phyloP scores from a whole-genome alignment of 2,797 vertebrate genomes.

The Xiphorhynchus erythropygius region DNA sequence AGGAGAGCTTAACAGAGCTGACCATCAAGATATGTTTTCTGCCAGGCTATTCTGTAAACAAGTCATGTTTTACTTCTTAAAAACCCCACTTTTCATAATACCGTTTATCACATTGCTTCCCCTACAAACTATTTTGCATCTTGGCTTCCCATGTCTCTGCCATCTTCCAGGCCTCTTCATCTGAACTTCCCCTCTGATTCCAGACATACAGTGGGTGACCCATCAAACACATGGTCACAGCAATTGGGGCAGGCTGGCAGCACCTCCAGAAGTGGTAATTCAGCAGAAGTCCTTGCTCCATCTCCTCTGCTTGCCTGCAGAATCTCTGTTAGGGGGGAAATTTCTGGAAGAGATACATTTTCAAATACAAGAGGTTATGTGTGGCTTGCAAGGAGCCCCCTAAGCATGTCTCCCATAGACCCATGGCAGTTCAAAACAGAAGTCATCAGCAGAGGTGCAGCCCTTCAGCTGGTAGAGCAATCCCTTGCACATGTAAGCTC shows the following conservation, averaged over 20 bases:
- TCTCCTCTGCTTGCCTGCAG: background rate
- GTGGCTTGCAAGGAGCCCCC: background rate
- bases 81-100: background rate
- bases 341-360: background rate
- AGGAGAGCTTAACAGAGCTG: background rate
- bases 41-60: background rate
- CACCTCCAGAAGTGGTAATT: background rate
- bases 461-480: background rate
- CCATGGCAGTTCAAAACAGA: background rate
- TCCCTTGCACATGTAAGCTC: background rate
- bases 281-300: background rate
- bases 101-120: background rate
- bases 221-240: background rate
- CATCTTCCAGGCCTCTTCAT: background rate
- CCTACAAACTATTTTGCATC: background rate
- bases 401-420: background rate
- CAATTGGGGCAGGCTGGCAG: background rate
- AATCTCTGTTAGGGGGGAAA: background rate
- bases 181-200: background rate
- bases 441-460: background rate
- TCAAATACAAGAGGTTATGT: background rate
- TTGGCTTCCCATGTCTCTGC: background rate
- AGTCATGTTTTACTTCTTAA: background rate
- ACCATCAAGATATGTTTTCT: background rate
- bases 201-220: accelerated